Evolutionary conservation across 2,797 vertebrate species (phyloP).

Genomic region (Acomys russatus): DNA sequence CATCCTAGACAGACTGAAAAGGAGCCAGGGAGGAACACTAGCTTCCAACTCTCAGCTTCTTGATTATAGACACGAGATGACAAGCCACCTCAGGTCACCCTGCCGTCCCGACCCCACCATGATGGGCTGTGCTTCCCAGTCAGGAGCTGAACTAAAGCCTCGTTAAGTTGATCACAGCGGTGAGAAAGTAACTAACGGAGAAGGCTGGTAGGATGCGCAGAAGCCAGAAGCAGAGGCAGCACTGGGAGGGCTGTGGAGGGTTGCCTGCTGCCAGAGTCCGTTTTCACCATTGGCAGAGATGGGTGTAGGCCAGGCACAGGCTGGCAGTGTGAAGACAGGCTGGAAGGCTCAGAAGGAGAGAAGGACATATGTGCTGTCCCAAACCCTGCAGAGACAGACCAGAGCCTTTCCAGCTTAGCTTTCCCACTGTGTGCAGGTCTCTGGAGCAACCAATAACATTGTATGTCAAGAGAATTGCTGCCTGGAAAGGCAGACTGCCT

Average conservation of each 20-base stretch:
- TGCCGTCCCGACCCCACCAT: no score
- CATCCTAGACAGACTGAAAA: background rate
- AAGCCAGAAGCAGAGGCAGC: background rate
- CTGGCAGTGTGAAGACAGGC: background rate
- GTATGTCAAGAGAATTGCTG: no score
- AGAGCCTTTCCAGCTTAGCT: background rate
- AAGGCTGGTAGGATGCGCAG: background rate
- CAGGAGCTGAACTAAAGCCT: background rate
- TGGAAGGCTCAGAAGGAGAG: background rate
- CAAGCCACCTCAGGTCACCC: background rate
- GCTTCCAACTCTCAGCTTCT: background rate
- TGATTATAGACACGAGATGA: background rate
- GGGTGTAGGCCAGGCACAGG: background rate
- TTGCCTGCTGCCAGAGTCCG: background rate
- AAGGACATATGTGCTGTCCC: background rate
- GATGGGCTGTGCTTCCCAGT: background rate
- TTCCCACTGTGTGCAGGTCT: background rate
- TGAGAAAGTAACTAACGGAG: background rate
- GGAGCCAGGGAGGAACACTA: background rate
- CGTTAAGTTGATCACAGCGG: background rate
- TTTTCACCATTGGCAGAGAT: background rate
- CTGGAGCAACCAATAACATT: background rate
- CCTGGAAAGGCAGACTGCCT: fast-evolving
- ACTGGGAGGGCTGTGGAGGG: background rate
- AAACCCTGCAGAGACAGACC: background rate